Evolutionary conservation across 2,113 vertebrate species (phyloP), one percentile per base, ranked within the genome.

Genomic region (Baryphthengus martii): DNA sequence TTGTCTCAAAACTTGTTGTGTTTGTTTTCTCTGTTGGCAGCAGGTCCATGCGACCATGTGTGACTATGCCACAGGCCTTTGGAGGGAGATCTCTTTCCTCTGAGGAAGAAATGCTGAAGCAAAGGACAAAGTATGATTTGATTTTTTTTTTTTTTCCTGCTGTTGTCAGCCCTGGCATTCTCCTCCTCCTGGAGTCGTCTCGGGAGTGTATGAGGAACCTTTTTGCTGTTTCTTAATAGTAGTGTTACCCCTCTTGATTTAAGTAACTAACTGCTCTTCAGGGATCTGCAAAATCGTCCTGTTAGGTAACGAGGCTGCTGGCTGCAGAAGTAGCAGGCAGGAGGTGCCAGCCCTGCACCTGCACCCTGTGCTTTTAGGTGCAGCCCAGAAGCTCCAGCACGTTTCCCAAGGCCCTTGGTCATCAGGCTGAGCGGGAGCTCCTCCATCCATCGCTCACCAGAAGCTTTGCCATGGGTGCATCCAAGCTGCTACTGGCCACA

Each of bases 321-420:
- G 28, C 77, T 49, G 62, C 67, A 76, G 49, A 31, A 92, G 25
- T 0, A 74, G 68, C 26, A 26, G 58, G 26, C 6, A 29, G 52
- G 62, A 79, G 82, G 4, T 29, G 29, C 35, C 45, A 52, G 65
- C 29, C 7, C 31, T 61, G 33, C 47, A 52, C 28, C 59, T 65
- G 70, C 1, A 1, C 39, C n/a, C 6, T 7, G 10, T 26, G 0
- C 0, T 0, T 24, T 53, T 39, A 26, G 37, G 58, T 23, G 53
- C 59, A 58, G 82, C 58, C 67, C 90, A n/a, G 71, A 16, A 53
- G 50, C 63, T 59, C 58, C 2, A 6, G 8, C 28, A 3, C 58
- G 58, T 88, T 89, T 73, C n/a, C 67, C 45, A 3, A 44, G 35
- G 14, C 61, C 74, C 90, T 72, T 21, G 71, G 47, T 45, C 21